Percentiles rank a stretch among this genome's conserved stretches.
phyloP scores from a whole-genome alignment of 64 coral and sea anemone species.

The Astreopora myriophthalma region DNA sequence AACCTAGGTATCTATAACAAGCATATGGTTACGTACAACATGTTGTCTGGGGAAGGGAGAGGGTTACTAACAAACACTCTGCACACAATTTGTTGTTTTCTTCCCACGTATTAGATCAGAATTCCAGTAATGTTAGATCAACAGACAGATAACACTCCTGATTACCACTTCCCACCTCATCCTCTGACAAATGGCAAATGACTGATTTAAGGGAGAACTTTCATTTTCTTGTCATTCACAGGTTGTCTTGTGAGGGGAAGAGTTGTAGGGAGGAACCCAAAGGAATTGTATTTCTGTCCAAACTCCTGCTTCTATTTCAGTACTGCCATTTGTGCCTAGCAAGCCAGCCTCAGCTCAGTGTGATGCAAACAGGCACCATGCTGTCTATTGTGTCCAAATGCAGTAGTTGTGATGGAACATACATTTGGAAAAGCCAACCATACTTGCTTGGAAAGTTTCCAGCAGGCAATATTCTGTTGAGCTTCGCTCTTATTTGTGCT shows the following conservation, averaged over 20 bases:
- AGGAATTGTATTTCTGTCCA: slow-evolving; percentile 52
- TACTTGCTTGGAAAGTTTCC: slow-evolving; percentile 49
- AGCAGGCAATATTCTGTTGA: slow-evolving; percentile 63
- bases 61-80: too few species aligned
- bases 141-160: too few species aligned
- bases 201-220: too few species aligned
- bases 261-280: slow-evolving; percentile 34
- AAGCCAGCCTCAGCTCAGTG: neutral
- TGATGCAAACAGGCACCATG: neutral
- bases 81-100: too few species aligned
- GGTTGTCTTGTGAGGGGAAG: neutral
- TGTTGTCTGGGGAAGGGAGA: too few species aligned
- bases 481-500: slow-evolving; percentile 62
- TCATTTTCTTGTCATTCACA: neutral
- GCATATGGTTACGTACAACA: too few species aligned
- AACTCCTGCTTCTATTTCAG: slow-evolving; percentile 48
- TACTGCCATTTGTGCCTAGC: slow-evolving; percentile 28
- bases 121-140: too few species aligned
- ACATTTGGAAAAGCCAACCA: slow-evolving; percentile 56
- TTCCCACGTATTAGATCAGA: too few species aligned
- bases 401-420: neutral
- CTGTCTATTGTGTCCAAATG: neutral
- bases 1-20: too few species aligned
- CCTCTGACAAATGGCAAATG: too few species aligned
- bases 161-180: too few species aligned